Conservation (phyloP, 2,797 vertebrate genomes). For the Xiphophorus birchmanni region DNA sequence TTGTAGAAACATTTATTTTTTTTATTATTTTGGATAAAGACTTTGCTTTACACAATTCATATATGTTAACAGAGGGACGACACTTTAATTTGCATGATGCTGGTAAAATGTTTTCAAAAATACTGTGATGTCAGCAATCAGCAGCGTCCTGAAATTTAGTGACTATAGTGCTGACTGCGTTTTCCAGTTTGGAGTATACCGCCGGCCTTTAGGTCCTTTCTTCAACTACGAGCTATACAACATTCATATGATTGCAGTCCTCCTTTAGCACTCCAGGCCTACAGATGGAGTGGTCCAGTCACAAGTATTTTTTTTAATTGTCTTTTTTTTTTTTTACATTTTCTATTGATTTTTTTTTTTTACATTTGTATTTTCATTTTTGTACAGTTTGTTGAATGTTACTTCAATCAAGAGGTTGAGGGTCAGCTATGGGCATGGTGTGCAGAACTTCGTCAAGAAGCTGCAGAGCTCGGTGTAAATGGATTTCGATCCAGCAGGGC, state of each 20-base stretch:
- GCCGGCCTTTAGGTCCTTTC: conserved; percentile 32
- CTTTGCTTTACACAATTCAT: background rate
- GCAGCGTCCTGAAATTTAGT: background rate
- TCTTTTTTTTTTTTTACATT: conserved; percentile 1
- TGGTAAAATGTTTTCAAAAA: conserved; percentile 29
- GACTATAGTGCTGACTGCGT: background rate
- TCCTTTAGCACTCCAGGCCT: conserved; percentile 38
- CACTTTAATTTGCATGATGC: conserved; percentile 24
- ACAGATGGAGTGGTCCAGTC: conserved; percentile 49
- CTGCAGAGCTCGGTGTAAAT: conserved; percentile 94
- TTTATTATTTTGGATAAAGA: background rate
- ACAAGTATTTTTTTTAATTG: conserved; percentile 29
- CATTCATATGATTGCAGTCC: conserved; percentile 45
- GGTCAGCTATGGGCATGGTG: conserved; percentile 98
- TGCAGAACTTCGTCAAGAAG: conserved; percentile 97
- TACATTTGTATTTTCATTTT: background rate
- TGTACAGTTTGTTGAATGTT: conserved; percentile 41
- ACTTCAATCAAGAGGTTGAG: conserved; percentile 91
- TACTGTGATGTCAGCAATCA: background rate
- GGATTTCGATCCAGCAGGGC: conserved; percentile 97
- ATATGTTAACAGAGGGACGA: background rate
- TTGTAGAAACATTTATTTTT: background rate
- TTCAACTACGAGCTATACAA: conserved; percentile 39
- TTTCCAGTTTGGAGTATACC: conserved; percentile 39
- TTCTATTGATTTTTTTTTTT: background rate